phyloP scores from a whole-genome alignment of 2,888 invertebrate species.

The Adineta ricciae region DNA sequence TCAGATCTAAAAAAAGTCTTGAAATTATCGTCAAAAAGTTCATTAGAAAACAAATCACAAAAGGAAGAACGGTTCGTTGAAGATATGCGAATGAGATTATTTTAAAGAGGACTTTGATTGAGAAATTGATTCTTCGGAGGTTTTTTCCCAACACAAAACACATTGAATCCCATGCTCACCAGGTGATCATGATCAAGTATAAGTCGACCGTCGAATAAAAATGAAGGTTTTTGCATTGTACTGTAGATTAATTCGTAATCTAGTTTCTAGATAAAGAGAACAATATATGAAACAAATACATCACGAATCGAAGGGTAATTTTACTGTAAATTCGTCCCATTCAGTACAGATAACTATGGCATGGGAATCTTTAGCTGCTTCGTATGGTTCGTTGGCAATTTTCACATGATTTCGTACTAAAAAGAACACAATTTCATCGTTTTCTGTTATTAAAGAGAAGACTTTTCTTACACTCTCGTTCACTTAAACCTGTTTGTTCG shows the following conservation, averaged over 20 bases:
- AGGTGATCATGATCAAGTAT: conserved; percentile 75
- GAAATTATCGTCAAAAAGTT: no score
- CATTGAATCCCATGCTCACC: conserved; percentile 76
- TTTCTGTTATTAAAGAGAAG: neutral
- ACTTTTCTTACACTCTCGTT: neutral
- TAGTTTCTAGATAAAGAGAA: conserved; percentile 60
- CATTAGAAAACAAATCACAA: neutral
- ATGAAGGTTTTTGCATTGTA: conserved; percentile 93
- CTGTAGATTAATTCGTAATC: conserved; percentile 80
- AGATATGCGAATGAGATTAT: neutral
- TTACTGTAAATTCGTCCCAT: conserved; percentile 79
- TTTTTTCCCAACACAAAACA: conserved; percentile 71
- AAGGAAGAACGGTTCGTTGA: neutral
- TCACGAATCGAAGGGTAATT: neutral
- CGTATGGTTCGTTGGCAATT: conserved; percentile 55
- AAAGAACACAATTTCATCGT: neutral
- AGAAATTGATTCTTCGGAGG: neutral
- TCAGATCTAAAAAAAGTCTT: neutral
- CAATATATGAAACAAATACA: neutral
- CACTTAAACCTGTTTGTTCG: neutral
- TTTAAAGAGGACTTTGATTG: neutral
- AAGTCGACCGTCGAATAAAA: conserved; percentile 90
- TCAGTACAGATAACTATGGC: conserved; percentile 93
- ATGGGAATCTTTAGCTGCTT: conserved; percentile 77
- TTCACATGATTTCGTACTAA: neutral